Base-by-base conservation (phyloP, 2,797 vertebrate genomes). In the Heterohyrax brucei region DNA sequence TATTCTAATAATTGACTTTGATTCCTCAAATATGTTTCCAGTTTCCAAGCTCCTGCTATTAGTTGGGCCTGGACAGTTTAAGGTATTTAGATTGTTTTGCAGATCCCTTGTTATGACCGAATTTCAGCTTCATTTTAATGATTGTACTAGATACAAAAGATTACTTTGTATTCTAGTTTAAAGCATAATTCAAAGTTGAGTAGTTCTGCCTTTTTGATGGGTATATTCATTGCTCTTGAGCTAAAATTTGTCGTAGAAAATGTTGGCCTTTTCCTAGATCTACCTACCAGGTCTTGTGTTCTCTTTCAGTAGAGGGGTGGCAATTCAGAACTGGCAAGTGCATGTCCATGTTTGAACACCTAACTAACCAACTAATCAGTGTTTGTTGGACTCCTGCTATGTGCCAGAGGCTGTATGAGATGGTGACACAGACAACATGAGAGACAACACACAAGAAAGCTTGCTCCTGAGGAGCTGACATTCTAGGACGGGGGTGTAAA, bases 11-110 rank as follows among this genome's bases (percentile, higher is more conserved):
- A 79, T 78, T 90, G 82, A 78, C 39, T 79, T 93, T 61, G 22
- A 64, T 39, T 92, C 44, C 53, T 87, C 59, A 88, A 14, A 70
- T 66, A 64, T 9, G 76, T 88, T 84, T 50, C 33, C 62, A 78
- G 33, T 94, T 87, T 91, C 70, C 4, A 61, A 91, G 59, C 53
- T 91, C 16, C 46, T 5, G 30, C 83, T 82, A 68, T 92, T 94
- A 33, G 19, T 83, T 39, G n/a, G 48, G 53, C 33, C 48, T 87
- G 24, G 48, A 44, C 4, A 89, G 44, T 93, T 95, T 39, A 91
- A 83, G 83, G 88, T 89, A 53, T 84, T 96, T 79, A 79, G 77
- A 53, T 95, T 72, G 39, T 4, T 59, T 88, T 96, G 16, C 22
- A 48, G 39, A 90, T 88, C 44, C 30, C 56, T 87, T 81, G 68